These are phyloP conservation scores for Tiliacea aurago DNA, from an alignment of 2,888 invertebrate species.

Conservation along the genomic window DNA sequence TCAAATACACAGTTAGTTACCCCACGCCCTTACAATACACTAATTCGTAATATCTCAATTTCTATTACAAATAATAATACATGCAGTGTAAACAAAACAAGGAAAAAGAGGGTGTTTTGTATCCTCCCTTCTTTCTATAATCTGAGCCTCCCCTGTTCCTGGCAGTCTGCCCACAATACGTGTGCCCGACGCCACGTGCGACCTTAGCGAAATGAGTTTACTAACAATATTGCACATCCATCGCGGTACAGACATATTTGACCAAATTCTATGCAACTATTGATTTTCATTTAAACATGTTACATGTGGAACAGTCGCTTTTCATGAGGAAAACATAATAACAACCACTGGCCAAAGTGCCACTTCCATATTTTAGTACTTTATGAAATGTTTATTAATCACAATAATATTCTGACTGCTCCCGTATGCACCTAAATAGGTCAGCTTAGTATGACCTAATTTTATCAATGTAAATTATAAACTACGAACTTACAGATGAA, in stretches of 20 bases:
- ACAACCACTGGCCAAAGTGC: background rate
- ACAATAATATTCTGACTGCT: background rate
- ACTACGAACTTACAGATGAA: background rate
- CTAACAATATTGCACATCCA: conserved; percentile 72
- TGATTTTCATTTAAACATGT: conserved; percentile 1
- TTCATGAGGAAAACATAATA: background rate
- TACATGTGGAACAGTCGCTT: background rate
- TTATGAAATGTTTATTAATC: background rate
- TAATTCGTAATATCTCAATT: conserved; percentile 49
- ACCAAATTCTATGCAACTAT: conserved; percentile 41
- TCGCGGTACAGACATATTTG: conserved; percentile 47
- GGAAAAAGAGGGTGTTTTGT: conserved; percentile 63
- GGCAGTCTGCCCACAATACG: conserved; percentile 76
- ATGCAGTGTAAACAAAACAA: conserved; percentile 60
- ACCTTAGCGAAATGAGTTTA: conserved; percentile 75
- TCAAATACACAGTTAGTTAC: conserved; percentile 1
- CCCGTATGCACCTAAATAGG: background rate
- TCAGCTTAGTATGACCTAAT: conserved; percentile 7
- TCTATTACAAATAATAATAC: conserved; percentile 49
- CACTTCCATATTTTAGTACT: background rate
- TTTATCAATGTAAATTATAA: conserved; percentile 5
- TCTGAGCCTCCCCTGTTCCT: conserved; percentile 77
- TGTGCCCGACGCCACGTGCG: conserved; percentile 74
- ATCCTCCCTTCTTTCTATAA: too few species aligned
- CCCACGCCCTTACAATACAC: conserved; percentile 9